These are phyloP conservation scores for Thermophis baileyi DNA, from an alignment of 2,113 vertebrate species.

Conservation along the genomic window DNA sequence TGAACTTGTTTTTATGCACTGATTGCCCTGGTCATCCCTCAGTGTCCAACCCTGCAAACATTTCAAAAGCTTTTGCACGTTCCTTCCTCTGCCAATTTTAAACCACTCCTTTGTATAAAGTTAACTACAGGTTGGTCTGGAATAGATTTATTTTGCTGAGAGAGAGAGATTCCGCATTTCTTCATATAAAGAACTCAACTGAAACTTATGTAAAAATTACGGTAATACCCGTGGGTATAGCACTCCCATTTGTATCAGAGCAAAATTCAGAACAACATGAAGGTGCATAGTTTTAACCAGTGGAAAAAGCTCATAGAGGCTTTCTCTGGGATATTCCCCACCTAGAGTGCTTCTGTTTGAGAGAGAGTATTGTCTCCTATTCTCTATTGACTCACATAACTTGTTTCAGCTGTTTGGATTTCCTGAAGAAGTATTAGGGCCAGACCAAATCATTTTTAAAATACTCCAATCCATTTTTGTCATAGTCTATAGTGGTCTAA, in stretches of 20 bases:
- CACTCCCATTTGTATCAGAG: not conserved
- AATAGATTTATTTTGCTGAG: not conserved
- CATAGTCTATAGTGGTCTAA: not conserved
- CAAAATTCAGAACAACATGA: not conserved
- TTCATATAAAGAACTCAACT: not conserved
- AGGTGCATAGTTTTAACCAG: not conserved
- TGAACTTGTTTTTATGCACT: not conserved
- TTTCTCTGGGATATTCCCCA: not conserved
- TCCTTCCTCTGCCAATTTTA: not conserved
- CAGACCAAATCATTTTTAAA: not conserved
- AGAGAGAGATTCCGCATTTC: not conserved
- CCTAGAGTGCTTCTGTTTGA: not conserved
- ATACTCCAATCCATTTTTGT: not conserved
- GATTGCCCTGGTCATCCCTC: not conserved
- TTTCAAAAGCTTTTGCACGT: not conserved
- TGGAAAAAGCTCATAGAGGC: not conserved
- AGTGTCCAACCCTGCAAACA: not conserved
- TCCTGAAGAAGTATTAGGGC: not conserved
- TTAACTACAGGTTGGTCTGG: not conserved
- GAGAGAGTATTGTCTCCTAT: not conserved
- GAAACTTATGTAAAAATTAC: not conserved
- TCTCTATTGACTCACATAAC: not conserved
- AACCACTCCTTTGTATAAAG: not conserved
- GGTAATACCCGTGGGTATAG: not conserved
- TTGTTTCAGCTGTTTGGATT: not conserved